These are phyloP conservation scores for Scaptomyza cyrtandrae DNA, from an alignment of 2,888 invertebrate genomes.

Conservation along the genomic window DNA sequence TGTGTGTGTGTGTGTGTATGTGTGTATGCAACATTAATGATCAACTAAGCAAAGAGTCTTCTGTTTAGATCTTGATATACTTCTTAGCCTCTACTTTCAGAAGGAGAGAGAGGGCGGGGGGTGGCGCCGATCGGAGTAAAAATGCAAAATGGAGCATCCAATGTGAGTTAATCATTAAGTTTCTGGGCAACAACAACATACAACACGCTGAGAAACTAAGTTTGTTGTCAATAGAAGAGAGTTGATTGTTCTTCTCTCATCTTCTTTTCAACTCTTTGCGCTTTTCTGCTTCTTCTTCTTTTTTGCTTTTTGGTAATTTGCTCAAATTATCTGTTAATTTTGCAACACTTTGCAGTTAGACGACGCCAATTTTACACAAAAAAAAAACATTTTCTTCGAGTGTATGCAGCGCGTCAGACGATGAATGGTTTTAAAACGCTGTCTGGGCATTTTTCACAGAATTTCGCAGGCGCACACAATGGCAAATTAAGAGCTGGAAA, in stretches of 20 bases:
- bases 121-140: conserved; percentile 9
- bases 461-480: conserved; percentile 50
- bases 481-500: conserved; percentile 47
- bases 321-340: conserved; percentile 31
- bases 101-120: too few species aligned
- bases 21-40: conserved; percentile 64
- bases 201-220: conserved; percentile 17
- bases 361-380: accelerated
- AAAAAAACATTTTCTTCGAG: conserved; percentile 20
- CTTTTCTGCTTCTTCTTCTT: too few species aligned
- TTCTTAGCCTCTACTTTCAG: too few species aligned
- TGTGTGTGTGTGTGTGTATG: neutral
- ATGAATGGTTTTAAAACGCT: conserved; percentile 27
- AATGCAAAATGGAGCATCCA: conserved; percentile 34
- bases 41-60: conserved; percentile 52
- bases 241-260: conserved; percentile 14
- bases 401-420: conserved; percentile 44
- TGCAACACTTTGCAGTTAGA: conserved; percentile 7
- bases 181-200: neutral
- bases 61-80: conserved; percentile 58
- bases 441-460: conserved; percentile 54
- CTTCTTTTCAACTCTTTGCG: too few species aligned
- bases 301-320: conserved; percentile 25
- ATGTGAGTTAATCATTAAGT: conserved; percentile 32
- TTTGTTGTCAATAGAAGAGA: conserved; percentile 20